A percentile compares a stretch with the other conserved stretches of the same genome.
These are phyloP conservation scores for Brachionus sp. DNA, from an alignment of 1,140 invertebrate genomes.

Conservation along the genomic window DNA sequence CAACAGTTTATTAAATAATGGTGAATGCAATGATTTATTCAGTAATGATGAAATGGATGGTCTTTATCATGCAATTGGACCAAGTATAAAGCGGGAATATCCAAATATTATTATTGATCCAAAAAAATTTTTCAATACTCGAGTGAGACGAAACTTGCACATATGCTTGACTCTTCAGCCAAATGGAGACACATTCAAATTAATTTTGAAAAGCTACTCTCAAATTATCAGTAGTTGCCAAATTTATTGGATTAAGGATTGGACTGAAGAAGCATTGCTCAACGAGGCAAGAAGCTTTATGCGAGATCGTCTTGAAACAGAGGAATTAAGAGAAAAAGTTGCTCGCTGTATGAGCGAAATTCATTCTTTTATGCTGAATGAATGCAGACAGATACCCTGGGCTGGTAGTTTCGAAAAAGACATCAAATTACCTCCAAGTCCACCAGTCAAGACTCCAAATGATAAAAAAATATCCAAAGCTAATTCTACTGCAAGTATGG, in stretches of 20 bases:
- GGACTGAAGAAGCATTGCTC: conserved; percentile 55
- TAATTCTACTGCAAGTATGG: conserved; percentile 51
- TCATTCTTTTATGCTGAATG: conserved; percentile 56
- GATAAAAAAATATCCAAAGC: conserved; percentile 56
- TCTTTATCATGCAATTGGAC: conserved; percentile 56
- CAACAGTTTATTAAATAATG: conserved; percentile 57
- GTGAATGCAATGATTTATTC: conserved; percentile 58
- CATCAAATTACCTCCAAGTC: conserved; percentile 47
- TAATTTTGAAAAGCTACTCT: conserved; percentile 55
- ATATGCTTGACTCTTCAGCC: conserved; percentile 57
- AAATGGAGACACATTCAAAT: conserved; percentile 51
- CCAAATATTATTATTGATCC: conserved; percentile 54
- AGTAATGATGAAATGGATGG: conserved; percentile 60
- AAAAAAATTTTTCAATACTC: conserved; percentile 58
- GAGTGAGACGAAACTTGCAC: conserved; percentile 58
- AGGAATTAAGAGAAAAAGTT: conserved; percentile 52
- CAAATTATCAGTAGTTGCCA: conserved; percentile 57
- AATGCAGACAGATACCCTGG: conserved; percentile 58
- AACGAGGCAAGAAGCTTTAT: conserved; percentile 57
- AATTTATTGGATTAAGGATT: conserved; percentile 59
- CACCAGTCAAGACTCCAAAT: conserved; percentile 50
- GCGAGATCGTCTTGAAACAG: not conserved
- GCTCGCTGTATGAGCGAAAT: conserved; percentile 57
- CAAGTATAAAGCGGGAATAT: conserved; percentile 57
- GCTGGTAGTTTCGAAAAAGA: conserved; percentile 54